phyloP scores from a whole-genome alignment of 2,113 vertebrate species.

The Chloropsis cyanopogon region DNA sequence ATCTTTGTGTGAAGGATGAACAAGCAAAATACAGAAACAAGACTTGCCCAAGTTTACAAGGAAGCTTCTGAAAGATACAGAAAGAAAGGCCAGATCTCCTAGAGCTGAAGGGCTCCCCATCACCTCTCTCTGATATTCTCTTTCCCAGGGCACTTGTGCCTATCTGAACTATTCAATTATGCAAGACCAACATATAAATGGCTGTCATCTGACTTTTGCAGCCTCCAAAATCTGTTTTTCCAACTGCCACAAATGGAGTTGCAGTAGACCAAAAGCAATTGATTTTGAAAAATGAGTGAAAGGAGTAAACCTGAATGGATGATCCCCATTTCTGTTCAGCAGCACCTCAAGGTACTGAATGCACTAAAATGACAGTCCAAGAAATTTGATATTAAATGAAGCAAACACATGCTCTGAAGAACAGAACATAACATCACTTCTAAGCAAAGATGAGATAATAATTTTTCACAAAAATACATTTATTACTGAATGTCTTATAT shows the following conservation, averaged over 20 bases:
- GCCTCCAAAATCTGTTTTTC: not conserved
- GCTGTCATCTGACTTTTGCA: not conserved
- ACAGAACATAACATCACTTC: not conserved
- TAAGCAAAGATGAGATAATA: not conserved
- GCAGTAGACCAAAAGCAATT: not conserved
- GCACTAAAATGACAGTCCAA: not conserved
- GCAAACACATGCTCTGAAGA: not conserved
- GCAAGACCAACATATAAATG: fast-evolving
- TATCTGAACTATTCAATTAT: not conserved
- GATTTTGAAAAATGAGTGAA: not conserved
- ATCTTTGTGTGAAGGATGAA: not conserved
- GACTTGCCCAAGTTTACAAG: not conserved
- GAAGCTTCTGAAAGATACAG: not conserved
- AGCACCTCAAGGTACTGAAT: not conserved
- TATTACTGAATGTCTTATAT: not conserved
- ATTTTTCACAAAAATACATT: slow-evolving; percentile 33
- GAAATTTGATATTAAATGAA: not conserved
- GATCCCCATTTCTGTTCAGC: not conserved
- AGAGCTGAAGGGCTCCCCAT: not conserved
- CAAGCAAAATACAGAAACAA: not conserved
- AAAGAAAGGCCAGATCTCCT: not conserved
- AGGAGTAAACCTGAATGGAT: not conserved
- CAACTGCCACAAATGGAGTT: not conserved
- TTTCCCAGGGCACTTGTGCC: not conserved
- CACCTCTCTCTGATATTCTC: not conserved